Evolutionary conservation across 2,113 vertebrate genomes (phyloP), one percentile per base, ranked within the genome.

Genomic region (Neofelis nebulosa): DNA sequence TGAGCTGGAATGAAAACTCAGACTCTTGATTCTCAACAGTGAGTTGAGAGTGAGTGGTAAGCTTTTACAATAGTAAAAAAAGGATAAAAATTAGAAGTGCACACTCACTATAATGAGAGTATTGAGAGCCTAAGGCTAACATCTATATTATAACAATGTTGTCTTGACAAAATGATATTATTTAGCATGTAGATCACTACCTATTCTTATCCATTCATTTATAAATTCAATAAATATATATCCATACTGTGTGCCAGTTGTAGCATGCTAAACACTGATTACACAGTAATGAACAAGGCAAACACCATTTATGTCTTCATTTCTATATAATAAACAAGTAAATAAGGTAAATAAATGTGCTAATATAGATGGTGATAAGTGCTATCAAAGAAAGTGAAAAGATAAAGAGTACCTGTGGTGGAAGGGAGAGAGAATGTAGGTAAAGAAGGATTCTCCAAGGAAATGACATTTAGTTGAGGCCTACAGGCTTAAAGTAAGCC

Each of bases 301-400:
- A 52, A 92, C 27, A 85, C 23, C 63, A 25, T 76, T 38, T 7
- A n/a, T 85, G 27, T 55, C 15, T 31, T 90, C 68, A 87, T 68
- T 93, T 82, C 48, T 88, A 65, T 38, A 86, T 61, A 95, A 48
- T 86, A 88, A 85, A 74, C 3, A 93, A 84, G 48, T 23, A 84
- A 90, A 96, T 91, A 66, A 82, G n/a, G 38, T 63, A 94, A 93
- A 76, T 84, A 88, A 84, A 92, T 84, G 68, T 12, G 19, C 10
- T 76, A n/a, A 82, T 92, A 69, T 2, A 91, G 29, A 76, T 69
- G 33, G 1, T 73, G n/a, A 71, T 52, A 91, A 88, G 14, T 65
- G 57, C 27, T 63, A 38, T 87, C 33, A 80, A 94, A 93, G 61
- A 96, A 85, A 91, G 61, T 69, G 18, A 93, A 91, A 61, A 10